Evolutionary conservation across 2,113 vertebrate species (phyloP).

Genomic region (Raja brachyura): DNA sequence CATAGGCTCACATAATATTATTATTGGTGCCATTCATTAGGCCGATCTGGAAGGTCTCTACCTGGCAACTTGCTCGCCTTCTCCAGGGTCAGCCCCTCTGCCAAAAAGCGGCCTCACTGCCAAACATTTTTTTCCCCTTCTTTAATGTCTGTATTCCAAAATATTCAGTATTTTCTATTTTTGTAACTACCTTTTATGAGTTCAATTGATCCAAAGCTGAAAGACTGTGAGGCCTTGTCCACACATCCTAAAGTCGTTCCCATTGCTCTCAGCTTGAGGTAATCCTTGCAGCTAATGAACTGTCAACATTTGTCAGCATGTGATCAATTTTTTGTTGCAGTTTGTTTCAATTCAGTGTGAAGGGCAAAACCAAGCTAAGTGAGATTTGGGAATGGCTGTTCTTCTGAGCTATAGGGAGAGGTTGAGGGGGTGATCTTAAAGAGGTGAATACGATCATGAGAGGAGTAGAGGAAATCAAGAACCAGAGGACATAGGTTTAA

Average conservation of each 20-base stretch:
- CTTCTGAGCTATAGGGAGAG: too few species aligned
- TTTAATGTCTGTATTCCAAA: not conserved
- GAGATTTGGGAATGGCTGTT: not conserved
- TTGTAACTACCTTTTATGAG: not conserved
- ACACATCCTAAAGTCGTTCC: not conserved
- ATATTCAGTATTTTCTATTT: not conserved
- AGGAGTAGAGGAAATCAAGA: too few species aligned
- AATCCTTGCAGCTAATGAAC: not conserved
- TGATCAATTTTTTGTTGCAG: not conserved
- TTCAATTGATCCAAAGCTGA: not conserved
- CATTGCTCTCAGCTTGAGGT: not conserved
- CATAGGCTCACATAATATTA: not conserved
- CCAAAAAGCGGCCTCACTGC: not conserved
- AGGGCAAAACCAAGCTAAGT: not conserved
- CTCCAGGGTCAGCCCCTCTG: not conserved
- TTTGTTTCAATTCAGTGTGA: not conserved
- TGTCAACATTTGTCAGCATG: not conserved
- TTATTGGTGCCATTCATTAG: not conserved
- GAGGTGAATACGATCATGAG: too few species aligned
- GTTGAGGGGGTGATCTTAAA: too few species aligned
- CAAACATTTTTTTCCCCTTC: not conserved
- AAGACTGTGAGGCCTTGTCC: not conserved
- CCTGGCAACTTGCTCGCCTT: not conserved
- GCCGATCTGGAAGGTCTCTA: not conserved
- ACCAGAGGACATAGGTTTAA: too few species aligned